Evolutionary conservation across 2,888 invertebrate genomes (phyloP), one percentile per base, ranked within the genome.

Genomic region (Hypselothyrea guttata): DNA sequence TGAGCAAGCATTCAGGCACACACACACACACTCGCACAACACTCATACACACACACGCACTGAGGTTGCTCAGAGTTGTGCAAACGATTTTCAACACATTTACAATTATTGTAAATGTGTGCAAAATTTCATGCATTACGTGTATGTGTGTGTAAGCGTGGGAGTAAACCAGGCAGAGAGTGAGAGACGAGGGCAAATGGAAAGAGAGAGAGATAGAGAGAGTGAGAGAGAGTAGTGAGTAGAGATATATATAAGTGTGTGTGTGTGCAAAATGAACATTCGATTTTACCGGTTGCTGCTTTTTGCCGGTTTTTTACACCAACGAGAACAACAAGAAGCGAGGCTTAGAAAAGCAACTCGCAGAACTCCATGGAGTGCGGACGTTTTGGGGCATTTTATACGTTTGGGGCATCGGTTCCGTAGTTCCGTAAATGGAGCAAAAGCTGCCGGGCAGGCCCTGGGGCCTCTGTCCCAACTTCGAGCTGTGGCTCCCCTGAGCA

Each of bases 41-140:
- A 31, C 51, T 8, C 46, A 57, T 46, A 54, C 41, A 15, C 34
- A 51, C 49, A 13, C 31, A 18, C 8, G 35, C 7, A 16, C 13
- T 18, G 33, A 42, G 30, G 69, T 69, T 72, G 67, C 74, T 86
- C 87, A 75, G 57, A 81, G 72, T 74, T 81, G 78, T 86, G 86
- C 87, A 86, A 81, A 69, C 85, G 85, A 86, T 86, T 87, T 86
- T 86, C 86, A 87, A 86, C 87, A 87, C 86, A 86, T 86, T 81
- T 78, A 70, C 86, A 86, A 81, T 83, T 59, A 81, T 67, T 87
- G 87, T 72, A 77, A 84, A 81, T 87, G 86, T 86, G 86, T 86
- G 86, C 87, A 85, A 86, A 86, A 83, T 86, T 78, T 74, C 84
- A 62, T 65, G 38, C 69, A 62, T 60, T 66, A 68, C 45, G 46